These are phyloP conservation scores for Petrocephalus microphthalmus DNA, from an alignment of 2,113 vertebrate species.

Conservation along the genomic window DNA sequence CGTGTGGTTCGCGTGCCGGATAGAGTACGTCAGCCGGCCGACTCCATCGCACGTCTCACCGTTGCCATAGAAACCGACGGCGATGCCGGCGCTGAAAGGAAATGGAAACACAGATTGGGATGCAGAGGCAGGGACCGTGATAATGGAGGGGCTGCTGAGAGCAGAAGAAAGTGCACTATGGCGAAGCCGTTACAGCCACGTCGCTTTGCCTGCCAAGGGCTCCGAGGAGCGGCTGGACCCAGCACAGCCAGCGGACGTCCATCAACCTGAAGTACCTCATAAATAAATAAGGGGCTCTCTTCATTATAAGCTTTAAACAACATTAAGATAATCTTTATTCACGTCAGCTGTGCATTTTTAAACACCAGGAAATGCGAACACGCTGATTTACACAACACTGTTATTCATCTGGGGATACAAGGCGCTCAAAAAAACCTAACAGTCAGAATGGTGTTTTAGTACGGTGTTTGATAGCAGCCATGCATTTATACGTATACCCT, in stretches of 20 bases:
- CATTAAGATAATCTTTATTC: not conserved
- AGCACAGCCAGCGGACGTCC: not conserved
- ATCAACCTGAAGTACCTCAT: not conserved
- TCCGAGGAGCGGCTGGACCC: not conserved
- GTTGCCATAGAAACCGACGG: constrained; percentile 92
- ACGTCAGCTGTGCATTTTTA: not conserved
- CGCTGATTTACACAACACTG: not conserved
- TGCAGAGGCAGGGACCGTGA: not conserved
- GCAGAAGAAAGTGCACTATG: not conserved
- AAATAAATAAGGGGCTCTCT: not conserved
- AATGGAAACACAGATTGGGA: constrained; percentile 20
- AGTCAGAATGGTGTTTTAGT: not conserved
- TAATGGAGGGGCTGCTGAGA: not conserved
- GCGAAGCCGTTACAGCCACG: not conserved
- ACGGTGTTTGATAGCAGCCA: not conserved
- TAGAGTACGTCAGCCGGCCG: constrained; percentile 79
- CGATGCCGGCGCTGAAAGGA: constrained; percentile 76
- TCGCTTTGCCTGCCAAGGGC: not conserved
- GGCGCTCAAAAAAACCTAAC: not conserved
- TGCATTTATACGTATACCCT: not conserved
- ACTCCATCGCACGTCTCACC: constrained; percentile 88
- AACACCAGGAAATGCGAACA: not conserved
- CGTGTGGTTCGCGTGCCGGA: constrained; percentile 88
- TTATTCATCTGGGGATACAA: not conserved
- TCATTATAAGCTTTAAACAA: not conserved